A percentile compares a stretch with the other conserved stretches of the same genome.
phyloP scores from a whole-genome alignment of 2,888 invertebrate species.

The Proisotoma minuta region DNA sequence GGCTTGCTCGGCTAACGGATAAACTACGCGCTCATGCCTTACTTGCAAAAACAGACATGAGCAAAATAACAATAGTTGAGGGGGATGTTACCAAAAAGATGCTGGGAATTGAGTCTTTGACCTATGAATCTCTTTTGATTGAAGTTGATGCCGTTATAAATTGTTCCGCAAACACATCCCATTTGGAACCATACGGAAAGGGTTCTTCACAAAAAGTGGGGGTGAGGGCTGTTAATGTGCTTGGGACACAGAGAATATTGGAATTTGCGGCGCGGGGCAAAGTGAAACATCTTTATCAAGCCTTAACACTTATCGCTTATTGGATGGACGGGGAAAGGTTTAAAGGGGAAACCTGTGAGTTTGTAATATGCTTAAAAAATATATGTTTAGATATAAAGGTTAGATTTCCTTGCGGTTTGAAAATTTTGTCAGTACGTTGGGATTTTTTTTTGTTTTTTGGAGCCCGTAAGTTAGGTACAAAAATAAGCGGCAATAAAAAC shows the following conservation, averaged over 20 bases:
- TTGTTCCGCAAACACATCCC: constrained; percentile 10
- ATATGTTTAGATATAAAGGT: too few species aligned
- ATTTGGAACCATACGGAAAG: constrained; percentile 5
- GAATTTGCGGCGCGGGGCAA: background rate
- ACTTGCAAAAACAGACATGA: background rate
- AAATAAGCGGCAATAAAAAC: too few species aligned
- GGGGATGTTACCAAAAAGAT: background rate
- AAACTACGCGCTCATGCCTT: background rate
- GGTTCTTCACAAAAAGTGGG: background rate
- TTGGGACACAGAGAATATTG: background rate
- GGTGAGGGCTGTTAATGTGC: background rate
- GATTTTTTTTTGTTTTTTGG: too few species aligned
- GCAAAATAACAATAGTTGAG: background rate
- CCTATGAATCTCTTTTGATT: constrained; percentile 5
- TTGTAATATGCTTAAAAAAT: too few species aligned
- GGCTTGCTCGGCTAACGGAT: too few species aligned
- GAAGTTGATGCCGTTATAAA: constrained; percentile 14
- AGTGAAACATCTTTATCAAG: too few species aligned
- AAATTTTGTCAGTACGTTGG: too few species aligned
- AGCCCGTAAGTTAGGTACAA: too few species aligned
- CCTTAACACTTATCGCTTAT: too few species aligned
- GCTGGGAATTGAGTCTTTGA: constrained; percentile 1
- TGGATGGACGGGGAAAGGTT: too few species aligned
- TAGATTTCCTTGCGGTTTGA: too few species aligned
- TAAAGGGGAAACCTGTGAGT: too few species aligned